Evolutionary conservation across 2,888 invertebrate species (phyloP), one percentile per base, ranked within the genome.

Genomic region (Vesta saturnalis): DNA sequence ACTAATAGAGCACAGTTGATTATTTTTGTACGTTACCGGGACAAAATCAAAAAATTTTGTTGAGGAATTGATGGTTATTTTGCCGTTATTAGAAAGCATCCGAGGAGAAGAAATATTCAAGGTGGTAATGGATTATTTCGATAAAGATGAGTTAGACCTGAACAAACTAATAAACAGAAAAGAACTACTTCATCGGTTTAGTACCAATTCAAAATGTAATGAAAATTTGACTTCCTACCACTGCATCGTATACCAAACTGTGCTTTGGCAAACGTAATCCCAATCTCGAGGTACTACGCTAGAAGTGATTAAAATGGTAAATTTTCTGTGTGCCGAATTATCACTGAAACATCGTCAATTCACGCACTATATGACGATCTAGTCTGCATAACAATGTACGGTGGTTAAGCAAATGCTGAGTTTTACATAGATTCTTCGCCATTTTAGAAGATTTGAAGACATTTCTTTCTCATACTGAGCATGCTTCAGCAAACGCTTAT

Each of bases 271-370:
- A 54, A 54, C 54, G 8, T 10, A 54, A 54, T 54, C 54, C 4
- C 23, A 47, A 60, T 60, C 47, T 60, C 60, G 60, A 66, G 55
- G 59, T 67, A 54, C 39, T 60, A 68, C n/a, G 46, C 46, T 8
- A 46, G 46, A 46, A 46, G 14, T 46, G 46, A 46, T 46, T 8
- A 46, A 46, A 46, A 46, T 8, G 4, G 14, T 46, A 46, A 18
- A n/a, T n/a, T n/a, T n/a, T n/a, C n/a, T n/a, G n/a, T n/a, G n/a
- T n/a, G n/a, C n/a, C n/a, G n/a, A n/a, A n/a, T n/a, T n/a, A n/a
- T n/a, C n/a, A n/a, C n/a, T n/a, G n/a, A n/a, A n/a, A n/a, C n/a
- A n/a, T n/a, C n/a, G n/a, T n/a, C n/a, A n/a, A n/a, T n/a, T n/a
- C n/a, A 54, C 16, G 54, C 54, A 10, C 54, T 15, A 54, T 54